Evolutionary conservation across 2,888 invertebrate species (phyloP).

Genomic region (Caenorhabditis macrosperma): DNA sequence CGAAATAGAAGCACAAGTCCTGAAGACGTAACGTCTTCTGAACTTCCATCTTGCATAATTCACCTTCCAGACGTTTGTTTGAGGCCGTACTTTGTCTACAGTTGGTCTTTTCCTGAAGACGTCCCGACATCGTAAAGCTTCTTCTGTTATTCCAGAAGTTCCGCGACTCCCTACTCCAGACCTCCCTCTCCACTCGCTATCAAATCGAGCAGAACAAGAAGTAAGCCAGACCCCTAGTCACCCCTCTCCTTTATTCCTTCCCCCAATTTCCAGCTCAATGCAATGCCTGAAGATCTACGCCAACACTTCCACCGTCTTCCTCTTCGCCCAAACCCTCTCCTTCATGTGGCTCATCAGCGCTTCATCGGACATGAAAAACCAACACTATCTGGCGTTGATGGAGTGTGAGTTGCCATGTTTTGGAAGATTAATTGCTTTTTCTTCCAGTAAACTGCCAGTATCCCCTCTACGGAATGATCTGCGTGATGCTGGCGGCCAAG

Average conservation of each 20-base stretch:
- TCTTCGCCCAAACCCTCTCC: neutral
- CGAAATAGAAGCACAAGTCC: too few relatives aligned
- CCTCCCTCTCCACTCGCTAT: constrained; percentile 23
- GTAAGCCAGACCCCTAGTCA: too few relatives aligned
- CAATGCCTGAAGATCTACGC: constrained; percentile 43
- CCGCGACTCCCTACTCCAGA: neutral
- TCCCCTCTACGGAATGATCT: constrained; percentile 36
- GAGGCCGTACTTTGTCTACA: too few relatives aligned
- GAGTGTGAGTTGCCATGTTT: constrained; percentile 28
- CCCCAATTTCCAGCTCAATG: constrained; percentile 23
- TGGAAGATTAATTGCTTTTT: neutral
- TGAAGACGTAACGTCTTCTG: too few relatives aligned
- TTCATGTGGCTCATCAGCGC: constrained; percentile 6
- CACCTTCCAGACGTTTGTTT: too few relatives aligned
- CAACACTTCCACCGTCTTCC: constrained; percentile 28
- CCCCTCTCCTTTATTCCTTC: neutral
- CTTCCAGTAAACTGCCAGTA: constrained; percentile 34
- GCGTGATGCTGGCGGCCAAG: constrained; percentile 1
- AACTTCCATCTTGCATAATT: too few relatives aligned
- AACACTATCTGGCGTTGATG: constrained; percentile 30
- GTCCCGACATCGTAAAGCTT: too few relatives aligned
- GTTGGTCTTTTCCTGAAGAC: too few relatives aligned
- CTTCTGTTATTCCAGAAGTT: neutral
- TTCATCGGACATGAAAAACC: neutral
- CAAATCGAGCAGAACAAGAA: constrained; percentile 43